phyloP scores from a whole-genome alignment of 2,888 invertebrate species.

The Melipona bicolor region DNA sequence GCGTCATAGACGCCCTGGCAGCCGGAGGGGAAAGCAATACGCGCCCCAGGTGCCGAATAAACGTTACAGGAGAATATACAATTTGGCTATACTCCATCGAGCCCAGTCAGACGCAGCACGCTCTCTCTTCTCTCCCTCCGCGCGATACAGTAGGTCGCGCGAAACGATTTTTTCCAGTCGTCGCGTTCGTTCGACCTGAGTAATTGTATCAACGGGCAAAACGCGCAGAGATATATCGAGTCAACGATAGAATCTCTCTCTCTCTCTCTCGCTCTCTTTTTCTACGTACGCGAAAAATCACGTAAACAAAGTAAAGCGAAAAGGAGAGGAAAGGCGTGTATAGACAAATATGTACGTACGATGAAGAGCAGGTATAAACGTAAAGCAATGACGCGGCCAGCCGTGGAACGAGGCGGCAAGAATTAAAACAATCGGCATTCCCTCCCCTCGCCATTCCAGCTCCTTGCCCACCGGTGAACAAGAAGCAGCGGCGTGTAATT shows the following conservation, averaged over 20 bases:
- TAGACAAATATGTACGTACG: constrained; percentile 11
- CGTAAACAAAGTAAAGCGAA: constrained; percentile 1
- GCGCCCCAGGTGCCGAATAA: constrained; percentile 42
- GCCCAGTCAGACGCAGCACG: constrained; percentile 8
- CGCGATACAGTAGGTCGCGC: constrained; percentile 39
- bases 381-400: constrained; percentile 12
- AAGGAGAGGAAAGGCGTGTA: background rate
- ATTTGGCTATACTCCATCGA: constrained; percentile 31
- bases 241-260: background rate
- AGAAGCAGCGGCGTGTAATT: constrained; percentile 69
- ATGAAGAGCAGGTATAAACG: constrained; percentile 7
- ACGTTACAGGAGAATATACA: constrained; percentile 34
- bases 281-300: constrained; percentile 11
- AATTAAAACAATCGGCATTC: constrained; percentile 65
- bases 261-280: too few relatives aligned
- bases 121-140: background rate
- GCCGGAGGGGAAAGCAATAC: constrained; percentile 19
- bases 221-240: constrained; percentile 2
- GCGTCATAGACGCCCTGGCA: constrained; percentile 14
- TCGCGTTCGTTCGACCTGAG: constrained; percentile 27
- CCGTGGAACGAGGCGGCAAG: constrained; percentile 34
- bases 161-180: constrained; percentile 49
- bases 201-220: constrained; percentile 51
- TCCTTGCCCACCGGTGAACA: constrained; percentile 16
- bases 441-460: background rate